These are phyloP conservation scores for Atopsyche davidsoni DNA, from an alignment of 1,140 invertebrate genomes.

Conservation along the genomic window DNA sequence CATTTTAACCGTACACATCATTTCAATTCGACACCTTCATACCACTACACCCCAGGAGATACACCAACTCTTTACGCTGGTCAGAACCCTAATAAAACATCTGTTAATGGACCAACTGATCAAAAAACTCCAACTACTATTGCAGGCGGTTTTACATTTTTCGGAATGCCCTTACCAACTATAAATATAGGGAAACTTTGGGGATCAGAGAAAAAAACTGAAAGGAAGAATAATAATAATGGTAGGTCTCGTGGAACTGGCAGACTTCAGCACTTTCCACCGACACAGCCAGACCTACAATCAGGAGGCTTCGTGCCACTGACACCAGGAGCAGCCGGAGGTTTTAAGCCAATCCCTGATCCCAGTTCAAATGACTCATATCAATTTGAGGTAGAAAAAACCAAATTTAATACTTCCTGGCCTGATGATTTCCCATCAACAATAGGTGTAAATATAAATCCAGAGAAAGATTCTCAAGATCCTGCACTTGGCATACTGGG, in stretches of 20 bases:
- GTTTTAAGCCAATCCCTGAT: constrained; percentile 62
- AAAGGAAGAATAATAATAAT: constrained; percentile 41
- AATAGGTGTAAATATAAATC: constrained; percentile 8
- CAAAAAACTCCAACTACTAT: constrained; percentile 35
- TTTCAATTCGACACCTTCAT: constrained; percentile 31
- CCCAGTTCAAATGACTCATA: constrained; percentile 40
- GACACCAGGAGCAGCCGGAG: constrained; percentile 58
- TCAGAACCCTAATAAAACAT: constrained; percentile 47
- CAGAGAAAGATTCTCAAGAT: constrained; percentile 14
- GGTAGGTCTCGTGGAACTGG: constrained; percentile 38
- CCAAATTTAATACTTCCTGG: constrained; percentile 25
- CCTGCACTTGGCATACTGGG: constrained; percentile 10
- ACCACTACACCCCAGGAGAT: constrained; percentile 50
- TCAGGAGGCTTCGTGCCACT: constrained; percentile 68
- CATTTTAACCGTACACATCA: constrained; percentile 14
- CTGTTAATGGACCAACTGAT: constrained; percentile 35
- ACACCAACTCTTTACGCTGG: constrained; percentile 62
- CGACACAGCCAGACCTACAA: constrained; percentile 58
- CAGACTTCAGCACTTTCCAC: constrained; percentile 41
- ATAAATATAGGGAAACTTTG: constrained; percentile 63
- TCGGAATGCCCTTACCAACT: constrained; percentile 71
- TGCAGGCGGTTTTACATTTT: constrained; percentile 66
- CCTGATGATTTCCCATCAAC: constrained; percentile 25
- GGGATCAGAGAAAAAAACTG: constrained; percentile 47
- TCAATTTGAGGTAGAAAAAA: constrained; percentile 14